These are phyloP conservation scores for Protodeltote pygarga DNA, from an alignment of 2,888 invertebrate genomes.

Conservation along the genomic window DNA sequence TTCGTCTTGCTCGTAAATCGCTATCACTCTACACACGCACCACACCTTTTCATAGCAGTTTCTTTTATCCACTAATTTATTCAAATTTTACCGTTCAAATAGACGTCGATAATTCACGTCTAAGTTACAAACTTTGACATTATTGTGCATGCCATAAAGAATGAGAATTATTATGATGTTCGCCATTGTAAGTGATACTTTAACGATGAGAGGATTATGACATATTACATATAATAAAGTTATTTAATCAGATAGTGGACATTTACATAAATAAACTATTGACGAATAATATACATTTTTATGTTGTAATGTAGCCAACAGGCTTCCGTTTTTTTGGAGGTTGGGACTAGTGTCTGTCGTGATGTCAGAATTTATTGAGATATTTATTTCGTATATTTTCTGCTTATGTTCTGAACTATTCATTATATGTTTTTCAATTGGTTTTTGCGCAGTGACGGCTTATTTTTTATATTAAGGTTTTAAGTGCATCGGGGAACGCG, in stretches of 20 bases:
- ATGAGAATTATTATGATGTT: constrained; percentile 44
- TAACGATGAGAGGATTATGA: constrained; percentile 45
- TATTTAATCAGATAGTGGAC: constrained; percentile 36
- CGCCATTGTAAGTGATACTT: constrained; percentile 42
- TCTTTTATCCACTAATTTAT: constrained; percentile 60
- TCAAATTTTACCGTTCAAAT: constrained; percentile 58
- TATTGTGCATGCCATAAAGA: constrained; percentile 42
- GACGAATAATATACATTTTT: constrained; percentile 21
- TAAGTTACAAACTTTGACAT: constrained; percentile 31
- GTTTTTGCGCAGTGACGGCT: too few relatives aligned
- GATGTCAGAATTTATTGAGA: constrained; percentile 12
- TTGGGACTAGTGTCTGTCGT: background rate
- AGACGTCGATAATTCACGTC: constrained; percentile 53
- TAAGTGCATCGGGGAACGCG: too few relatives aligned
- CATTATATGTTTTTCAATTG: too few relatives aligned
- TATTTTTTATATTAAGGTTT: too few relatives aligned
- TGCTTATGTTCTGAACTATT: background rate
- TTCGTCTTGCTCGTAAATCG: constrained; percentile 2
- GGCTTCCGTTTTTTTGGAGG: constrained; percentile 30
- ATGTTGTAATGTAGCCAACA: constrained; percentile 17
- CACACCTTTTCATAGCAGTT: constrained; percentile 49
- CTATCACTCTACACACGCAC: constrained; percentile 21
- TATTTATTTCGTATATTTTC: background rate
- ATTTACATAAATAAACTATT: constrained; percentile 46
- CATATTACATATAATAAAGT: constrained; percentile 46